These are phyloP conservation scores for Idaea straminata DNA, from an alignment of 2,888 invertebrate genomes.

Conservation along the genomic window DNA sequence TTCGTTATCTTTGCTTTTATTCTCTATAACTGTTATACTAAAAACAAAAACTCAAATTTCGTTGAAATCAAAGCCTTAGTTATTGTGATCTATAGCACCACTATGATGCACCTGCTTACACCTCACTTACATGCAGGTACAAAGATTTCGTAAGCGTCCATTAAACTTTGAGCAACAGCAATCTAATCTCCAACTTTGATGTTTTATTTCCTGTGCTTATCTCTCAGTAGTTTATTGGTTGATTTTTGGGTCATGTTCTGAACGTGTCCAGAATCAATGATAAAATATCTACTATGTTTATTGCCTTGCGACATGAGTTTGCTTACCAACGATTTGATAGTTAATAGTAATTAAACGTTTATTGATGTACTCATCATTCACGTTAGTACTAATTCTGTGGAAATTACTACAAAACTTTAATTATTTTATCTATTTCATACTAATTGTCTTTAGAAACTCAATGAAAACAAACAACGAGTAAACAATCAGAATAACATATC, in stretches of 20 bases:
- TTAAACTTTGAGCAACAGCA: slow-evolving; percentile 19
- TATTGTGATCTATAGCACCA: not conserved
- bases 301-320: not conserved
- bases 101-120: not conserved
- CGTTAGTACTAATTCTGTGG: no score
- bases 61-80: no score
- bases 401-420: not conserved
- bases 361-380: no score
- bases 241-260: slow-evolving; percentile 45
- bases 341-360: no score
- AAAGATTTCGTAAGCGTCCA: slow-evolving; percentile 35
- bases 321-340: not conserved
- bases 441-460: not conserved
- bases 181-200: slow-evolving; percentile 60
- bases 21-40: no score
- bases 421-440: not conserved
- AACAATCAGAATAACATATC: slow-evolving; percentile 5
- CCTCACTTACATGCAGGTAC: not conserved
- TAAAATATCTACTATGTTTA: slow-evolving; percentile 12
- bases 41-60: no score
- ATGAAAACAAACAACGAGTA: not conserved
- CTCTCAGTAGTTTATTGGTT: slow-evolving; percentile 37
- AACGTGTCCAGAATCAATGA: slow-evolving; percentile 29
- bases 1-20: no score
- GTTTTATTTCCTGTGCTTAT: slow-evolving; percentile 73